Base-by-base conservation (phyloP, 2,888 invertebrate species). In the Diachrysia chrysitis region DNA sequence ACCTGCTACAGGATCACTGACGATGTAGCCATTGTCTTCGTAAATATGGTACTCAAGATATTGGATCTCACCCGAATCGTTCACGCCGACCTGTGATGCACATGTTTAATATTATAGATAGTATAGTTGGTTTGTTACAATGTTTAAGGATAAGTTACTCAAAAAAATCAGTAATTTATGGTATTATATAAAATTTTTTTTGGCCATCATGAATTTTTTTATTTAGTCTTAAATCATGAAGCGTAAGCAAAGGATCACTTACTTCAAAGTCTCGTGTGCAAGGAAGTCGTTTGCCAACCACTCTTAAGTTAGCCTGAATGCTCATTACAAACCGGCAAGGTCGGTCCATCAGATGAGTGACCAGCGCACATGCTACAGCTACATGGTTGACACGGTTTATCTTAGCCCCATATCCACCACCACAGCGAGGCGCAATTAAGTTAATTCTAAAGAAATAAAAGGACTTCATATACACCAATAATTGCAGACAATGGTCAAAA, bases 271-370 rank as follows among this genome's bases (percentile, higher is more conserved):
- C 96, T 6, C 95, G 91, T 7, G 94, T 95, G 58, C 95, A 93
- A 0, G 97, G 96, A 65, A 94, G 90, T 23, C 98, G 93, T 85
- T 97, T 97, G 1, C 98, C 98, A 0, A 97, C 83, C 4, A 96
- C 92, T 58, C 96, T 95, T 96, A 98, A 97, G 83, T 97, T 98
- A 21, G 96, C 96, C 82, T 97, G 97, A 64, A 98, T 93, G 23
- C 97, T 95, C 90, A 98, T 90, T 0, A 97, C 96, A 66, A 98
- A 96, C 23, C 97, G 96, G 0, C 97, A 97, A 0, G 98, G 98
- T 58, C 96, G 94, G 77, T 95, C 94, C 56, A 96, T 89, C 55
- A 96, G 95, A 73, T 96, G 89, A 0, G 97, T 96, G 0, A 97
- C 98, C 14, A 98, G 84, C 0, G 97, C 97, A 68, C 97, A 96